Percentiles rank a stretch among this genome's conserved stretches.
Evolutionary conservation across 35 echinoderm and acorn worm genomes (phyloP).

Genomic region (Nesometra sesokonis): DNA sequence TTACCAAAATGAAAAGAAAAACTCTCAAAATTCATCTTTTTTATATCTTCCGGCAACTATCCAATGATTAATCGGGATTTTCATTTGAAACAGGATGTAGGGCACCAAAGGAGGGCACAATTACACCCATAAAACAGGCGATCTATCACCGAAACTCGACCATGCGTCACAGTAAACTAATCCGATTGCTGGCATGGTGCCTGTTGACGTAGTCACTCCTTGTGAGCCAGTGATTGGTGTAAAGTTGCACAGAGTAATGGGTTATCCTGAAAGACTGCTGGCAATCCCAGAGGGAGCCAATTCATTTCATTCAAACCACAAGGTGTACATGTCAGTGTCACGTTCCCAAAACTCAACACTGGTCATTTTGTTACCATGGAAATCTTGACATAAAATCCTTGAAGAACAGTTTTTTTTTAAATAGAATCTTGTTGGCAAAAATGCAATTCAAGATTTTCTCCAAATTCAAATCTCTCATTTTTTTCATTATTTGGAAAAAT

Average conservation of each 20-base stretch:
- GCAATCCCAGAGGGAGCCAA: background rate
- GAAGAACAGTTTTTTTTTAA: too few relatives aligned
- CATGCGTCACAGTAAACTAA: background rate
- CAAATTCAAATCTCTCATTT: too few relatives aligned
- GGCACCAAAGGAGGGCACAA: background rate
- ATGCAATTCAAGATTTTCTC: too few relatives aligned
- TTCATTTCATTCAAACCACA: background rate
- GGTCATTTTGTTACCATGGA: background rate
- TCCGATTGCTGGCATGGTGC: background rate
- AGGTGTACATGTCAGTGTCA: background rate
- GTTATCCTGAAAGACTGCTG: background rate
- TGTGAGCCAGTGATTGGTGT: background rate
- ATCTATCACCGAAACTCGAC: background rate
- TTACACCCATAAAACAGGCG: background rate
- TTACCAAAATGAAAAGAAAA: too few relatives aligned
- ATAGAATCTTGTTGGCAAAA: too few relatives aligned
- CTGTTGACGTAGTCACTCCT: background rate
- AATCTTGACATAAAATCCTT: background rate
- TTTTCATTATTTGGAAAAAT: too few relatives aligned
- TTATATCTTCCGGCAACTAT: too few relatives aligned
- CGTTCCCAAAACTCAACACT: background rate
- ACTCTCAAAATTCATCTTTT: too few relatives aligned
- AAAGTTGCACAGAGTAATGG: background rate
- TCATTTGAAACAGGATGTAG: background rate
- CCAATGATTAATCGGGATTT: too few relatives aligned